Percentiles rank a stretch among this genome's conserved stretches.
Conservation (phyloP, 2,113 vertebrate genomes). For the Vulpes ferrilata region DNA sequence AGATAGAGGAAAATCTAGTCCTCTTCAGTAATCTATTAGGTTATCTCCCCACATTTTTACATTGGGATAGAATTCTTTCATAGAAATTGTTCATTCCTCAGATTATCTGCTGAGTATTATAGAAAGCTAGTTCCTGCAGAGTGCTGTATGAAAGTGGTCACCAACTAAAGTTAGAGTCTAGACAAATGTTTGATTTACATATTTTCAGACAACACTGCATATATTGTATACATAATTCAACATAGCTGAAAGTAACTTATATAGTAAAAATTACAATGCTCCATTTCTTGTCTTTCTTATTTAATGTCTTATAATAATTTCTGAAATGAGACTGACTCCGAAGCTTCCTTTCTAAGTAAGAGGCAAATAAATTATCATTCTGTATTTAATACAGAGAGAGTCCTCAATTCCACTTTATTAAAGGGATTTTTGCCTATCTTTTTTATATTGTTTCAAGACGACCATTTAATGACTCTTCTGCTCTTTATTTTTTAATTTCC, state of each 20-base stretch:
- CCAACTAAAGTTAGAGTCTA: neutral
- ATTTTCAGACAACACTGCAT: neutral
- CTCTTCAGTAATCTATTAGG: neutral
- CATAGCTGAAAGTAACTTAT: neutral
- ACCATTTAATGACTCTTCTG: neutral
- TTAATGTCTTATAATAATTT: neutral
- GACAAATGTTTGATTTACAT: neutral
- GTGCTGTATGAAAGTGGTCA: neutral
- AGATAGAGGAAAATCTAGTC: neutral
- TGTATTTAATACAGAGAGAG: neutral
- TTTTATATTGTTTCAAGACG: neutral
- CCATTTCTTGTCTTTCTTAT: neutral
- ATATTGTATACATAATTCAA: neutral
- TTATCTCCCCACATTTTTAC: neutral
- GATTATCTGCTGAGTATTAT: neutral
- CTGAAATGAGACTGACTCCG: neutral
- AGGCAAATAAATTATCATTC: neutral
- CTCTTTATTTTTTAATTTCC: constrained; percentile 17
- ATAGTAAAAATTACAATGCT: neutral
- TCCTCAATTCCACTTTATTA: neutral
- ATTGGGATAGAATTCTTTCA: neutral
- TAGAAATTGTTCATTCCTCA: neutral
- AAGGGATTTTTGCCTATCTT: neutral
- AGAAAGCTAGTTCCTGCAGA: neutral
- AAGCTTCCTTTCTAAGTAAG: neutral